Conservation (phyloP, 2,888 invertebrate species). For the Ypsolopha sequella region DNA sequence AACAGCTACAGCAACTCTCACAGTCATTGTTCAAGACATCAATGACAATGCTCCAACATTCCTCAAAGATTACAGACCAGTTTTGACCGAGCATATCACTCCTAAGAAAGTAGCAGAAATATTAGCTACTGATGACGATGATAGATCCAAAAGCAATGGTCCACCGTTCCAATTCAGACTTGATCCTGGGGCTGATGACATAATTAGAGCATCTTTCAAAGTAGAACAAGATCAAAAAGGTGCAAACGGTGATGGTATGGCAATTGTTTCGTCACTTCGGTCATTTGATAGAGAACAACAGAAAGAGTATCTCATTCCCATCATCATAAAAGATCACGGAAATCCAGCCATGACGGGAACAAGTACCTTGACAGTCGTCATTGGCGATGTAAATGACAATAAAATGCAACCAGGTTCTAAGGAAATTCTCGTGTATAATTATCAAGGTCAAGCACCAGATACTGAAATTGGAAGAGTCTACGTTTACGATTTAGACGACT, state of each 20-base stretch:
- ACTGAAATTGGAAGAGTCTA: conserved; percentile 96
- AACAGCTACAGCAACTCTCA: conserved; percentile 93
- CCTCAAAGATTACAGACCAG: conserved; percentile 91
- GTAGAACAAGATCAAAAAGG: conserved; percentile 98
- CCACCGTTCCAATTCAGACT: conserved; percentile 96
- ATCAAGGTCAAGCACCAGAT: conserved; percentile 90
- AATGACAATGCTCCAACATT: conserved; percentile 96
- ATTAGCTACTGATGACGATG: conserved; percentile 93
- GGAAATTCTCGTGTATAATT: conserved; percentile 97
- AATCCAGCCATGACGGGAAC: conserved; percentile 97
- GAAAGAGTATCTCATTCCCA: conserved; percentile 96
- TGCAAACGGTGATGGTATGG: conserved; percentile 98
- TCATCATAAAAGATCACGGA: conserved; percentile 97
- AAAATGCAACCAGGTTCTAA: conserved; percentile 98
- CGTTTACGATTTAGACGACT: conserved; percentile 97
- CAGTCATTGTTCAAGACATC: conserved; percentile 95
- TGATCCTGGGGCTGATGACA: conserved; percentile 94
- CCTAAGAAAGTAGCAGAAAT: conserved; percentile 94
- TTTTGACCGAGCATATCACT: conserved; percentile 92
- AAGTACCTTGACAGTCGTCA: conserved; percentile 94
- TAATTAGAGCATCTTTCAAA: conserved; percentile 94
- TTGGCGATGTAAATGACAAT: conserved; percentile 98
- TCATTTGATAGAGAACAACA: conserved; percentile 96
- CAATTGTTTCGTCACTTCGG: conserved; percentile 92
- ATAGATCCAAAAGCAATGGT: conserved; percentile 93